These are phyloP conservation scores for Lanistes nyassanus DNA, from an alignment of 1,140 invertebrate species.

Conservation along the genomic window DNA sequence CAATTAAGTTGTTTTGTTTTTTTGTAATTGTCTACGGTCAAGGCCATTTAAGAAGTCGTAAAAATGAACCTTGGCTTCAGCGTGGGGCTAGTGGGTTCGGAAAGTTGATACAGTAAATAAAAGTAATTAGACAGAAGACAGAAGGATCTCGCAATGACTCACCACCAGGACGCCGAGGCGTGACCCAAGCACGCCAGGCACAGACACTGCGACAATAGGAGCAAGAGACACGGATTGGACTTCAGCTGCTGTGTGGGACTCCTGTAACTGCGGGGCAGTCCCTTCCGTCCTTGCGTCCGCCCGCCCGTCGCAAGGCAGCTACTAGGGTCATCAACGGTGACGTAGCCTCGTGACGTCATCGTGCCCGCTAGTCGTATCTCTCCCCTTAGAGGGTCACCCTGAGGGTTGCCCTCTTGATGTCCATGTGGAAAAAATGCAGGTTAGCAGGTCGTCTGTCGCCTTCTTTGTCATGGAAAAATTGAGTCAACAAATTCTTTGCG, in stretches of 20 bases:
- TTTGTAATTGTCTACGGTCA: too few relatives aligned
- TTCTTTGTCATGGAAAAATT: too few relatives aligned
- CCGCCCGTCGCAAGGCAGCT: background rate
- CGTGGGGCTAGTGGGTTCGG: too few relatives aligned
- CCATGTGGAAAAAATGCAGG: too few relatives aligned
- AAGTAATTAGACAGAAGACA: background rate
- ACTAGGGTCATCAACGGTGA: background rate
- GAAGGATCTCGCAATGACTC: background rate
- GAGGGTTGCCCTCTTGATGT: background rate
- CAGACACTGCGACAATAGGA: conserved; percentile 14
- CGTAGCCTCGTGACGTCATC: background rate
- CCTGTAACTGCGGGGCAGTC: background rate
- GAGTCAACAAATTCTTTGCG: too few relatives aligned
- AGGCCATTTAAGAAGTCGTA: too few relatives aligned
- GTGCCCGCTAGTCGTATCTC: background rate
- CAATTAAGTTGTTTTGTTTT: too few relatives aligned
- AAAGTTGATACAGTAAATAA: background rate
- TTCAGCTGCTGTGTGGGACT: background rate
- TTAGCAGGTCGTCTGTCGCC: too few relatives aligned
- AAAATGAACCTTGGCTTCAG: too few relatives aligned
- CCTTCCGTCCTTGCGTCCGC: background rate
- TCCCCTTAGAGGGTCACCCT: background rate
- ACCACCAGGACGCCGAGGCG: conserved; percentile 12
- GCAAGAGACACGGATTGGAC: conserved; percentile 13
- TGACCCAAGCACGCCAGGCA: conserved; percentile 5